These are phyloP conservation scores for Brienomyrus longianalis DNA, from an alignment of 2,113 vertebrate genomes.

Conservation along the genomic window DNA sequence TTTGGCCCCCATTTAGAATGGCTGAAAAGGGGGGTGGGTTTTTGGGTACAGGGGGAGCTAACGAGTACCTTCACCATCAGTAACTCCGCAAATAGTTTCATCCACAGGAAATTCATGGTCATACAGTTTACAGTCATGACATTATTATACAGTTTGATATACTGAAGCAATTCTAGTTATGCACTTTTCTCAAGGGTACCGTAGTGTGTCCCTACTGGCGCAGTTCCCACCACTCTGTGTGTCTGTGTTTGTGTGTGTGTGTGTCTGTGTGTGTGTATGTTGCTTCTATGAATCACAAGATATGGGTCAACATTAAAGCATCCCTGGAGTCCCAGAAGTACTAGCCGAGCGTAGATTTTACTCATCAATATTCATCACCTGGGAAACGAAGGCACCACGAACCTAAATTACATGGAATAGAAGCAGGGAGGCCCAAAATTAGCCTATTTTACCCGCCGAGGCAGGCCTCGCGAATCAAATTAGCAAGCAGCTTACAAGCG, in stretches of 20 bases:
- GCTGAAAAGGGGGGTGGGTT: background rate
- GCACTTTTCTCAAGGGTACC: background rate
- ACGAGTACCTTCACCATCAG: background rate
- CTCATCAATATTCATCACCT: conserved; percentile 14
- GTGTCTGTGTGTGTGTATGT: background rate
- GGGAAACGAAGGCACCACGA: background rate
- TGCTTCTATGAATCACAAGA: background rate
- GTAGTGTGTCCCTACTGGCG: background rate
- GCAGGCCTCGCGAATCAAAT: background rate
- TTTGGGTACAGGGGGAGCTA: background rate
- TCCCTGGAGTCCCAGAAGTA: background rate
- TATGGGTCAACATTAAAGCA: background rate
- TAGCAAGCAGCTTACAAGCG: background rate
- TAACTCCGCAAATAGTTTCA: background rate
- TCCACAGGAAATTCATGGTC: background rate
- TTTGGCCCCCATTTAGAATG: background rate
- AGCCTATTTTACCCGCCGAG: background rate
- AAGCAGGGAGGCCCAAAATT: background rate
- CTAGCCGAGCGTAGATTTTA: background rate
- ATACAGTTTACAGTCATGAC: background rate
- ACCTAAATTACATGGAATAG: conserved; percentile 12
- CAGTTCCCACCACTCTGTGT: background rate
- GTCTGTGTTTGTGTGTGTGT: background rate
- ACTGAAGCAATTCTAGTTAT: background rate
- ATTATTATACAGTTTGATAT: background rate